Conservation (phyloP, 2,888 invertebrate species). For the Noctuana brunneofusca region DNA sequence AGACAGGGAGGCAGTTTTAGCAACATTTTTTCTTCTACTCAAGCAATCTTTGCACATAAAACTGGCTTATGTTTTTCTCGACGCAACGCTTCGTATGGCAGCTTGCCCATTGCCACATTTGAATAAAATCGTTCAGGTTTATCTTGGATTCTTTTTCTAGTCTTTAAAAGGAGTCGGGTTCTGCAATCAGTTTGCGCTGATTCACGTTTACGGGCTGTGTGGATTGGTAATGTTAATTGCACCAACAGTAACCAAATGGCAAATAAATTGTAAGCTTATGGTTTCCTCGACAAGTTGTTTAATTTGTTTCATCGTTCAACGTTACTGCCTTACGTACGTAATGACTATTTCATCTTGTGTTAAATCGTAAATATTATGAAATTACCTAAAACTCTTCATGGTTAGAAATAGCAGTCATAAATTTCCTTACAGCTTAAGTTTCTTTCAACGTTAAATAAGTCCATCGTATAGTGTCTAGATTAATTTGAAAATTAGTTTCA, state of each 20-base stretch:
- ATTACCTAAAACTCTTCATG: too few species aligned
- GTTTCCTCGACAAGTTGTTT: not conserved
- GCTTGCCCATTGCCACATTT: constrained; percentile 34
- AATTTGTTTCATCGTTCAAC: not conserved
- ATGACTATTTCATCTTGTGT: not conserved
- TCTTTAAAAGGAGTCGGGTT: constrained; percentile 29
- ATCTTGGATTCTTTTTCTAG: constrained; percentile 31
- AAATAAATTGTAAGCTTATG: not conserved
- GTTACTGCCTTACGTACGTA: not conserved
- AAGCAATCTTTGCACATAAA: constrained; percentile 30
- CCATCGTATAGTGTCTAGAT: too few species aligned
- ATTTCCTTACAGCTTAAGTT: not conserved
- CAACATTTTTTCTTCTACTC: constrained; percentile 26
- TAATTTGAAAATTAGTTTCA: too few species aligned
- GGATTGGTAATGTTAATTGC: constrained; percentile 4
- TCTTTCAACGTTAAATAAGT: too few species aligned
- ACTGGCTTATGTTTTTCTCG: constrained; percentile 33
- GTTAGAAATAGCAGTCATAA: not conserved
- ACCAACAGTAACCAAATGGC: not conserved
- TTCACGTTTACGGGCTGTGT: constrained; percentile 6
- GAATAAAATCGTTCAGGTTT: constrained; percentile 32
- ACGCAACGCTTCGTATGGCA: constrained; percentile 32
- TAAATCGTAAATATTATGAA: not conserved
- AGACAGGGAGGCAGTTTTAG: constrained; percentile 23
- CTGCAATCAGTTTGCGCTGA: constrained; percentile 11